Evolutionary conservation across 1,140 invertebrate species (phyloP).

Genomic region (Drosophila pandora): DNA sequence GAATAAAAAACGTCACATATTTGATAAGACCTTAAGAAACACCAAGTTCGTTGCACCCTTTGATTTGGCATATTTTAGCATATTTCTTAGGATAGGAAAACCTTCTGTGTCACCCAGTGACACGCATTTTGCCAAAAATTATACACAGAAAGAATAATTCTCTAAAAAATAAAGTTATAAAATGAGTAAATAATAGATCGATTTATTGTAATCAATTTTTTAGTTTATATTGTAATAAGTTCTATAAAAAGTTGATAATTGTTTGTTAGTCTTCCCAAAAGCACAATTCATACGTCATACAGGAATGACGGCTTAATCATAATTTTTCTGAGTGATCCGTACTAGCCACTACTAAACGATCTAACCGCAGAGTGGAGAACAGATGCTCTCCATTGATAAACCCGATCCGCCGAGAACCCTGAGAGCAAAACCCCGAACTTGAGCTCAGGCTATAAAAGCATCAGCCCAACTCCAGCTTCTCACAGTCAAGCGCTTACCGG

Average conservation of each 20-base stretch:
- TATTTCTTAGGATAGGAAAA: constrained; percentile 15
- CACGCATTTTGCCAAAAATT: constrained; percentile 38
- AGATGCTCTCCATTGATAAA: constrained; percentile 36
- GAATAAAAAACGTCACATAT: constrained; percentile 10
- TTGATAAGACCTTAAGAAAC: constrained; percentile 12
- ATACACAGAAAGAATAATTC: background rate
- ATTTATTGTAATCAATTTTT: background rate
- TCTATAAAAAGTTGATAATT: background rate
- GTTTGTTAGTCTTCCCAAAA: background rate
- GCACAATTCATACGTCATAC: background rate
- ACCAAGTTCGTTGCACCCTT: constrained; percentile 49
- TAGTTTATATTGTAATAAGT: background rate
- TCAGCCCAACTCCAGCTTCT: constrained; percentile 6
- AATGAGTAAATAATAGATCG: background rate
- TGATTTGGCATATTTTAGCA: constrained; percentile 20
- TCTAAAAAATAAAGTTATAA: background rate
- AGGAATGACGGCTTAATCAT: background rate
- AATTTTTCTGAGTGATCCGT: background rate
- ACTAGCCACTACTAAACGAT: constrained; percentile 19
- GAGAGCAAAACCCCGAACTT: constrained; percentile 4
- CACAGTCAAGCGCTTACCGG: constrained; percentile 30
- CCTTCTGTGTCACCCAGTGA: constrained; percentile 54
- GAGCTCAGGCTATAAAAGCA: constrained; percentile 31
- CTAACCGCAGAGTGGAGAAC: constrained; percentile 43
- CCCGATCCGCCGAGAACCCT: constrained; percentile 23